Base-by-base conservation (phyloP, 2,113 vertebrate genomes). In the Serinus canaria region DNA sequence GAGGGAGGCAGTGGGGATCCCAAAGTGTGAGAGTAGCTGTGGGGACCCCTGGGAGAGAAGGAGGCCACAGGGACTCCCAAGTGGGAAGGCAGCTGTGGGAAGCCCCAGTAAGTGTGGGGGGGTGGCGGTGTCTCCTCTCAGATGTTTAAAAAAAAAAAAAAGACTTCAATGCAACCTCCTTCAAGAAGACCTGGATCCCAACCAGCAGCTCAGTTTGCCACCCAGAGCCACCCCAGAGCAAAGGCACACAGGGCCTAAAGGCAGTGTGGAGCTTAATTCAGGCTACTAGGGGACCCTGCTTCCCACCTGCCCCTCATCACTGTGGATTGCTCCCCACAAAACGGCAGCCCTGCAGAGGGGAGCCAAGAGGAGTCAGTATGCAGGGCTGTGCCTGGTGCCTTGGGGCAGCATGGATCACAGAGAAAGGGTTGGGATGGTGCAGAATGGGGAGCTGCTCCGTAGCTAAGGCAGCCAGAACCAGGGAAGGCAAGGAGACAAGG, bases 21-120 rank as follows among this genome's bases (percentile, higher is more conserved):
- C n/a, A 22, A 39, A 46, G 15, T 28, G 41, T 33, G 33, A 46
- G 10, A 35, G 58, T 24, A 33, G 21, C 31, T 16, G 17, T 39
- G 49, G 35, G 10, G 24, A 58, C 24, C 13, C 35, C 35, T 13
- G 28, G 56, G 43, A 9, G 2, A 56, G 53, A 41, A 19, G 18
- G 9, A 1, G 1, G 11, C 35, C 15, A 17, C 39, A n/a, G 43
- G 15, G 30, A 75, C 18, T 39, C 33, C 21, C 11, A 47, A 9
- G 20, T 21, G n/a, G 41, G 47, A 70, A 41, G n/a, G 13, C 41
- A 47, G n/a, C 23, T 39, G 23, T 63, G 30, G 28, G 33, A 58
- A 59, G 10, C 15, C 27, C 27, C 37, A 43, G 35, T 3, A 5
- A 31, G 7, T 8, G 3, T 2, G 5, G 4, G 5, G 5, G 19